Evolutionary conservation across 2,113 vertebrate genomes (phyloP).

Genomic region (Calonectris borealis): DNA sequence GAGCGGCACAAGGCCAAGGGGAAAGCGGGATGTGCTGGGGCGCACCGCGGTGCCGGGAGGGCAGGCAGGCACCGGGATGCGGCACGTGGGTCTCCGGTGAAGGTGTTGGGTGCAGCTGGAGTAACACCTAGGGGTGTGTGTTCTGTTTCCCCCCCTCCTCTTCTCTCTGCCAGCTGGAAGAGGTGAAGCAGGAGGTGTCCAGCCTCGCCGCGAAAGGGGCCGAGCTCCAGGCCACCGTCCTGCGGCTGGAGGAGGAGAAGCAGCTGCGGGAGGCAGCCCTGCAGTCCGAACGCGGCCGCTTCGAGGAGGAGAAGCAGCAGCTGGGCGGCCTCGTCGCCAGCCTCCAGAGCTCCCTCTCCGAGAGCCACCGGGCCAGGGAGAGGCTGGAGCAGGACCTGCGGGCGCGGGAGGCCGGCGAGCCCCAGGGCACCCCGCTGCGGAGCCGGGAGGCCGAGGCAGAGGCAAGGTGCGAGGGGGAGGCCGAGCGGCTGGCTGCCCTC

Average conservation of each 20-base stretch:
- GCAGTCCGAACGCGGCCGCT: conserved; percentile 47
- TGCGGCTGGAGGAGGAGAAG: conserved; percentile 69
- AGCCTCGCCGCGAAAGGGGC: conserved; percentile 48
- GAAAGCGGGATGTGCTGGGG: accelerated
- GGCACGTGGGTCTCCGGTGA: accelerated
- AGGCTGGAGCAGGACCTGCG: conserved; percentile 70
- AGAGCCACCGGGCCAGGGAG: conserved; percentile 67
- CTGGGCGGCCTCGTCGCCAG: conserved; percentile 57
- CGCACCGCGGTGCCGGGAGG: too few relatives aligned
- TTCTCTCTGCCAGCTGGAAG: conserved; percentile 73
- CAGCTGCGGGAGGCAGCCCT: conserved; percentile 35
- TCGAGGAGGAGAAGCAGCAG: conserved; percentile 74
- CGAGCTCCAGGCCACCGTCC: conserved; percentile 65
- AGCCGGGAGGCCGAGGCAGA: conserved; percentile 39
- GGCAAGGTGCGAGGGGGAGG: background rate
- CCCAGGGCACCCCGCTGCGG: background rate
- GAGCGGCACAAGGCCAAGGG: background rate
- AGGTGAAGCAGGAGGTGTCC: conserved; percentile 78
- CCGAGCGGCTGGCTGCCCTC: background rate
- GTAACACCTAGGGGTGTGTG: accelerated
- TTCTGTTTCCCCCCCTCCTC: background rate
- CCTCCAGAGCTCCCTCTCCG: conserved; percentile 72
- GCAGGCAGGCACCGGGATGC: background rate
- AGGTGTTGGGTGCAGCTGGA: background rate
- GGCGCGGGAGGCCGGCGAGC: conserved; percentile 18